Base-by-base conservation (phyloP, 92 coral and sea anemone species). In the Plumapathes pennacea region DNA sequence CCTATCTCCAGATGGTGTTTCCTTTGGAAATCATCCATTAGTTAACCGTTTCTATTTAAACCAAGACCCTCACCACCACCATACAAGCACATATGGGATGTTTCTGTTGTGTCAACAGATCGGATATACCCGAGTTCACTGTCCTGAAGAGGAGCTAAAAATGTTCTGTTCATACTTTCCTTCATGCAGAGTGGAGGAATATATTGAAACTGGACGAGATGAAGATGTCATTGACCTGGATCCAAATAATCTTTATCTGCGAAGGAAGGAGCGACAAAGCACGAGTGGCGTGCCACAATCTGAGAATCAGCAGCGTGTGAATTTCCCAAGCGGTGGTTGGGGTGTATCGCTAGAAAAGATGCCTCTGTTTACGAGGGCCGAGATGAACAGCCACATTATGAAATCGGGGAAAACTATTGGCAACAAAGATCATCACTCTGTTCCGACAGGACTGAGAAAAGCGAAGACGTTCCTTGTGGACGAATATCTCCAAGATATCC, bases 391-490 rank as follows among this genome's bases (percentile, higher is more conserved):
- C 15, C 69, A 50, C 20, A 23, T 59, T 13, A 27, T 27, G 10
- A 40, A 57, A 38, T 38, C 67, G 38, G 76, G 76, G 18, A 69
- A 69, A 46, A 46, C 38, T 28, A 69, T 57, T 10, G 64, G 54
- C 11, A 44, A 57, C 30, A 32, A 13, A 30, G 67, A 69, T 44
- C 55, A 69, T 38, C 54, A 54, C 54, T 41, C 27, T 43, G 48
- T 46, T 43, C 29, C 50, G 51, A 30, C 69, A 10, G 52, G 76
- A 36, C 64, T 55, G 69, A 71, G 73, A 19, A 71, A 71, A 59
- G 86, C 54, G 12, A 61, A 61, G 53, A 80, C 80, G 19, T 80
- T 72, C 57, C 62, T 80, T 12, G 57, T 64, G 30, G 86, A 77
- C 43, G 72, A 69, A 32, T 77, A 77, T 46, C 51, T 77, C 4